Evolutionary conservation across 2,797 vertebrate genomes (phyloP).

Genomic region (Mallotus villosus): DNA sequence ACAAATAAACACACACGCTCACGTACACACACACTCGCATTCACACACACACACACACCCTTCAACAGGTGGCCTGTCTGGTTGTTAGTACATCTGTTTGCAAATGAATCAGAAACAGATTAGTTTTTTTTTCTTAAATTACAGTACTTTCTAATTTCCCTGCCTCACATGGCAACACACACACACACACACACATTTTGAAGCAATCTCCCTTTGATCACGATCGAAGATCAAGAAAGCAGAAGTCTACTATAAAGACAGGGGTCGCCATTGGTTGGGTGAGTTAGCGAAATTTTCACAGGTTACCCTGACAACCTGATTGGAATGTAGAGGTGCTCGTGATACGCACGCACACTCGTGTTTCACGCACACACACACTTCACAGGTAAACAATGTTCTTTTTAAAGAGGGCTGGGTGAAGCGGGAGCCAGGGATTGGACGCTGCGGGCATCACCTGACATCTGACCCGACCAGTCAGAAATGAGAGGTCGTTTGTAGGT

Average conservation of each 20-base stretch:
- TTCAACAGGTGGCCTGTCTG: constrained; percentile 19
- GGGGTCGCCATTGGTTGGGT: constrained; percentile 65
- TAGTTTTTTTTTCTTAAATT: constrained; percentile 37
- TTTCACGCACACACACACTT: constrained; percentile 18
- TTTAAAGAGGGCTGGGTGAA: constrained; percentile 40
- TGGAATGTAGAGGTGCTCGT: constrained; percentile 79
- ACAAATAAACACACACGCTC: background rate
- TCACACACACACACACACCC: constrained; percentile 5
- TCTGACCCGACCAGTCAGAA: constrained; percentile 30
- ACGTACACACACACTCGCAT: background rate
- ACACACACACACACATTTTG: constrained; percentile 14
- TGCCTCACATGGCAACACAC: constrained; percentile 10
- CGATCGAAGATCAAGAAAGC: constrained; percentile 35
- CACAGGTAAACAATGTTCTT: constrained; percentile 66
- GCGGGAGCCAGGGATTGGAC: constrained; percentile 8
- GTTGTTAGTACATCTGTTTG: background rate
- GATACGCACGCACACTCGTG: constrained; percentile 24
- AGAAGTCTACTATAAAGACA: constrained; percentile 82
- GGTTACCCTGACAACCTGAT: constrained; percentile 71
- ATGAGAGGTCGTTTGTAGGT: constrained; percentile 44
- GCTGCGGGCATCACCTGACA: constrained; percentile 1
- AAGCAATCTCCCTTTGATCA: constrained; percentile 21
- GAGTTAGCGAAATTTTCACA: constrained; percentile 46
- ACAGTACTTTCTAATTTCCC: constrained; percentile 20
- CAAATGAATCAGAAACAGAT: background rate